Evolutionary conservation across 2,888 invertebrate species (phyloP).

Genomic region (Rhimphoctona megacephalus): DNA sequence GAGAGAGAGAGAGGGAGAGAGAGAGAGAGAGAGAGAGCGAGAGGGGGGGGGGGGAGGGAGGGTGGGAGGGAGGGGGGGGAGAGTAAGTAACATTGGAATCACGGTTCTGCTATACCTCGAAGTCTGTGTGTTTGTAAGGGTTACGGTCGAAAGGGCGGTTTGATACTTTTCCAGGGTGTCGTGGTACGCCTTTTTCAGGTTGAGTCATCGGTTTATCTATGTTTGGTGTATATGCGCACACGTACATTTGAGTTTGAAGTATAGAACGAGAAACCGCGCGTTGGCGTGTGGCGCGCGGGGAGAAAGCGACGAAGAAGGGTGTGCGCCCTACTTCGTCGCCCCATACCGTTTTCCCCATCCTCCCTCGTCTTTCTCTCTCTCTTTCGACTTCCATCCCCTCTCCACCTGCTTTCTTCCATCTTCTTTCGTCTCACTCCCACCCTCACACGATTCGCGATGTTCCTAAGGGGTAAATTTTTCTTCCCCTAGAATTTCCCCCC

Average conservation of each 20-base stretch:
- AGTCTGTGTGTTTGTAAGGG: constrained; percentile 8
- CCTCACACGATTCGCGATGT: constrained; percentile 38
- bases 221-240: neutral
- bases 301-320: constrained; percentile 79
- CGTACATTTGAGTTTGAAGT: neutral
- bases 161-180: neutral
- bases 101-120: constrained; percentile 73
- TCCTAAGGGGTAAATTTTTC: constrained; percentile 49
- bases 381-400: constrained; percentile 27
- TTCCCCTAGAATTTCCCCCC: constrained; percentile 53
- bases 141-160: constrained; percentile 19
- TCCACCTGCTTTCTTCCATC: constrained; percentile 17
- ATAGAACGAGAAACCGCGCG: constrained; percentile 51
- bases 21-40: constrained; percentile 59
- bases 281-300: constrained; percentile 55
- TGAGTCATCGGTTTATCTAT: neutral
- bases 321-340: constrained; percentile 83
- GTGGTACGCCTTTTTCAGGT: constrained; percentile 1
- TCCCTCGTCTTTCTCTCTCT: constrained; percentile 36
- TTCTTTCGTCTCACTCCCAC: constrained; percentile 16
- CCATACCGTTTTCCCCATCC: constrained; percentile 77
- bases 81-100: constrained; percentile 74
- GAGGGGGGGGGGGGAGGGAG: constrained; percentile 65
- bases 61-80: constrained; percentile 64
- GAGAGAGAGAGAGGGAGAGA: constrained; percentile 62